Evolutionary conservation across 2,888 invertebrate genomes (phyloP).

Genomic region (Eugnorisma glareosa): DNA sequence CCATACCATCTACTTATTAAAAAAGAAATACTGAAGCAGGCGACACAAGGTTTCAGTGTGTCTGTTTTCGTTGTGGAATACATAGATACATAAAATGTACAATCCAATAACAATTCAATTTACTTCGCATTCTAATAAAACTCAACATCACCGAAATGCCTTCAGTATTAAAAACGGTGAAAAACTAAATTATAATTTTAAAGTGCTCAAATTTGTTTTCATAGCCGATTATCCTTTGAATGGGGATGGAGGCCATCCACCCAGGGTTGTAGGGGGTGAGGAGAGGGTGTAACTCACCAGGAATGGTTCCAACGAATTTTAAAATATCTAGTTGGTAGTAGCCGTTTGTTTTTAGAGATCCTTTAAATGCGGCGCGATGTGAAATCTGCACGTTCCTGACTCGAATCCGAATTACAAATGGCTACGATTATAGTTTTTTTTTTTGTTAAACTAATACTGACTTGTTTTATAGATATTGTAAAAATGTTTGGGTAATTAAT

Average conservation of each 20-base stretch:
- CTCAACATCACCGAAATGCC: conserved; percentile 5
- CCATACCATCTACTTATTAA: not conserved
- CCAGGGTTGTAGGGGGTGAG: conserved; percentile 1
- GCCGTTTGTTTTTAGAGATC: conserved; percentile 65
- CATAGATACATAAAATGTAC: not conserved
- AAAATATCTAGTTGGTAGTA: conserved; percentile 59
- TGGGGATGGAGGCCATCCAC: conserved; percentile 37
- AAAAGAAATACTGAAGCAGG: not conserved
- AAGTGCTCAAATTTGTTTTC: conserved; percentile 65
- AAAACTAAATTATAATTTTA: conserved; percentile 62
- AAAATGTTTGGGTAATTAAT: not conserved
- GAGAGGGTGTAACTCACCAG: conserved; percentile 31
- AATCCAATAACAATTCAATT: conserved; percentile 11
- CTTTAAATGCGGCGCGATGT: conserved; percentile 47
- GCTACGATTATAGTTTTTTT: not conserved
- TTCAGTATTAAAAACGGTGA: conserved; percentile 23
- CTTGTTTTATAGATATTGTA: not conserved
- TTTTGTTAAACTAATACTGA: not conserved
- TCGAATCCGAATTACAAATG: conserved; percentile 40
- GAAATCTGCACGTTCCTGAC: conserved; percentile 47
- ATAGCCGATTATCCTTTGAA: conserved; percentile 68
- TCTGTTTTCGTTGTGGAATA: not conserved
- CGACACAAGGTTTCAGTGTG: not conserved
- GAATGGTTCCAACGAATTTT: conserved; percentile 61
- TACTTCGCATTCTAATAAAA: not conserved